phyloP scores from a whole-genome alignment of 2,113 vertebrate genomes.

The Leptobrachium ailaonicum region DNA sequence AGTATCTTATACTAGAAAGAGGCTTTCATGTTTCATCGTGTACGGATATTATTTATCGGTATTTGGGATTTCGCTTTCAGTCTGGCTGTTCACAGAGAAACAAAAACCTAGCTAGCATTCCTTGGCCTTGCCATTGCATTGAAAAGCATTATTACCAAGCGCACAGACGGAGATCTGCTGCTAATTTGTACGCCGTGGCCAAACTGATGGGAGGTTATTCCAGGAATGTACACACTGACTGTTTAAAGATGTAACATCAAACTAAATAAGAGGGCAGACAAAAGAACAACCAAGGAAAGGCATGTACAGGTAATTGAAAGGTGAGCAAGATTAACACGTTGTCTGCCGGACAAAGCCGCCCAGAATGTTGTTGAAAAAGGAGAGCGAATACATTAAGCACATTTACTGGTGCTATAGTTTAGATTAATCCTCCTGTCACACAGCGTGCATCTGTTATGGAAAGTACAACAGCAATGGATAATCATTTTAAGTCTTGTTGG shows the following conservation, averaged over 20 bases:
- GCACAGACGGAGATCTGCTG: slow-evolving; percentile 34
- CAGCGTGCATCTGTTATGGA: slow-evolving; percentile 50
- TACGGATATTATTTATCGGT: neutral
- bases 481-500: slow-evolving; percentile 53
- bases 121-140: slow-evolving; percentile 5
- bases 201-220: slow-evolving; percentile 38
- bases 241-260: slow-evolving; percentile 36
- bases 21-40: neutral
- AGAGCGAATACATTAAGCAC: slow-evolving; percentile 31
- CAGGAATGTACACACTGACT: slow-evolving; percentile 34
- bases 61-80: neutral
- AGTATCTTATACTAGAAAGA: neutral
- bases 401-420: slow-evolving; percentile 38
- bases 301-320: slow-evolving; percentile 44
- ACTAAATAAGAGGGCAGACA: slow-evolving; percentile 34
- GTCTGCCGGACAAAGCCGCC: slow-evolving; percentile 18
- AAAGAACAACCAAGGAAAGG: slow-evolving; percentile 6
- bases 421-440: slow-evolving; percentile 48
- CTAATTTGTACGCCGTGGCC: slow-evolving; percentile 42
- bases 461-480: slow-evolving; percentile 55
- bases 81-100: neutral
- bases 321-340: slow-evolving; percentile 38
- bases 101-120: neutral
- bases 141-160: slow-evolving; percentile 15
- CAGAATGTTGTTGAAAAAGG: slow-evolving; percentile 2